phyloP scores from a whole-genome alignment of 2,113 vertebrate species.

The Brienomyrus brachyistius region DNA sequence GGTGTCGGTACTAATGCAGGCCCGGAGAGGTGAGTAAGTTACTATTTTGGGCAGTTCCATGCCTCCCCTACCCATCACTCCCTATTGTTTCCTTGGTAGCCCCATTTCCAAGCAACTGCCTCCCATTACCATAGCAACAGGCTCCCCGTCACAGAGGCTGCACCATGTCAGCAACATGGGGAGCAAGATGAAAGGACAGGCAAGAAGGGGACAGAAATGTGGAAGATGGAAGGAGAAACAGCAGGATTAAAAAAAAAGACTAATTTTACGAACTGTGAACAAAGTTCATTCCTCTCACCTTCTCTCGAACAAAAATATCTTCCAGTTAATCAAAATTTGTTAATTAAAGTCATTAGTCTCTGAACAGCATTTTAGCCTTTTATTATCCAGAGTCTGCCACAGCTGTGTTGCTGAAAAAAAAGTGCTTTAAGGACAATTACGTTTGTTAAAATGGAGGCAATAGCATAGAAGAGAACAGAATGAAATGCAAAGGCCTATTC shows the following conservation, averaged over 20 bases:
- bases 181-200: constrained; percentile 2
- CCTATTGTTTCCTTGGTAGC: constrained; percentile 45
- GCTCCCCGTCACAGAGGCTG: constrained; percentile 33
- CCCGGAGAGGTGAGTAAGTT: constrained; percentile 22
- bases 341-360: not conserved
- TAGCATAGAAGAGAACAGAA: not conserved
- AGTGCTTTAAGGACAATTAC: not conserved
- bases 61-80: constrained; percentile 25
- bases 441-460: not conserved
- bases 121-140: constrained; percentile 59
- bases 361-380: not conserved
- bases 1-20: not conserved
- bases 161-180: constrained; percentile 16
- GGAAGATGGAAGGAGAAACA: not conserved
- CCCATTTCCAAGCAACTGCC: constrained; percentile 59
- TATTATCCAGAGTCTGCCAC: not conserved
- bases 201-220: constrained; percentile 2
- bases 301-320: constrained; percentile 10
- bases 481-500: not conserved
- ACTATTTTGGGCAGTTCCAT: constrained; percentile 47
- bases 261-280: not conserved
- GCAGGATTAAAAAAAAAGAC: not conserved
- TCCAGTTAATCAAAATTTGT: constrained; percentile 21
- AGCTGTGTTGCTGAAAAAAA: not conserved
- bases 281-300: not conserved